Base-by-base conservation (phyloP, 1,140 invertebrate genomes). In the Brachionus manjavacas region DNA sequence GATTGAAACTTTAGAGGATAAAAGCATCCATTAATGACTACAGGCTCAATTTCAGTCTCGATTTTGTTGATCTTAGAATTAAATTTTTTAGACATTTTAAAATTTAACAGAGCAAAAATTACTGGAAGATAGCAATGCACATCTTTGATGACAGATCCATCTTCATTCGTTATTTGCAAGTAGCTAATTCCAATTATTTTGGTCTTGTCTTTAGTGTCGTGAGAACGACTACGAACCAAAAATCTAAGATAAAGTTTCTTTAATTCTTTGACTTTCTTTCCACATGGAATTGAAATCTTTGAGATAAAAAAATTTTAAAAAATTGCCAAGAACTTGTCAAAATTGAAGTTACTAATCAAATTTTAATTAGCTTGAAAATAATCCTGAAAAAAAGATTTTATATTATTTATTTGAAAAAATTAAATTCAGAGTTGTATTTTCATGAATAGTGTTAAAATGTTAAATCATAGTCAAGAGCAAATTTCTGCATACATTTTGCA, bases 101-200 rank as follows among this genome's bases (percentile, higher is more conserved):
- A 35, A 7, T 35, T 7, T 6, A 35, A 35, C 31, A 35, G 7
- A 35, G 6, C 0, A 14, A 52, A 20, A 41, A 43, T 41, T 64
- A 80, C 78, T n/a, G 79, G 79, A 25, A 81, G n/a, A 14, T 16
- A 81, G 11, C 79, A 81, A 43, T 81, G 79, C 12, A 55, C 25
- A 25, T 81, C 79, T 35, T 60, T 64, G 12, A 81, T 81, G 11
- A 52, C 52, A n/a, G 79, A 81, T 8, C 79, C 79, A 20, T 81
- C 79, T 46, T 81, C 79, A 46, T 81, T 81, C 11, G 79, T 81
- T 4, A 81, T 81, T 81, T 60, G 79, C 20, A 81, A 25, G 25
- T 66, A 81, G 31, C 79, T 64, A 41, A 55, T 64, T 23, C 79
- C 79, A 16, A 81, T 64, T 31, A 81, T 23, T 64, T 81, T 81